Base-by-base conservation (phyloP, 2,797 vertebrate species). In the Silurus aristotelis region DNA sequence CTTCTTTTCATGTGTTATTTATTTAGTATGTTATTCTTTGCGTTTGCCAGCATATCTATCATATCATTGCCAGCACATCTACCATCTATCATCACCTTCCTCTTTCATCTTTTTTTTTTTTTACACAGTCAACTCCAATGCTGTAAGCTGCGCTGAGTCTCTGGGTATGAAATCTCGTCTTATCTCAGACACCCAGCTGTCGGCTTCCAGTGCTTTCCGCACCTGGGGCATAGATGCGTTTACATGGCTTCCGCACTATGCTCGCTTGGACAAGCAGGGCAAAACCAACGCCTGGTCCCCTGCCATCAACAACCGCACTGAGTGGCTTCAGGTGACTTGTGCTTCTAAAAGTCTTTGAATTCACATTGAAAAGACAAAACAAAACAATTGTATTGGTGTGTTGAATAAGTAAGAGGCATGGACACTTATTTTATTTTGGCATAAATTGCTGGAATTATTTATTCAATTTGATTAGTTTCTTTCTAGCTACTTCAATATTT, bases 221-320 rank as follows among this genome's bases (percentile, higher is more conserved):
- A 99, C 97, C 0, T 99, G 97, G 97, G 97, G 97, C 89, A 95
- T 99, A 0, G 95, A 94, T 0, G 94, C 95, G n/a, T 97, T 99
- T 86, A 96, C 96, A 48, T 99, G 98, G 98, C 91, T 95, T 63
- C 97, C 98, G 17, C 94, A 96, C 91, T 97, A 94, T 0, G 98
- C 96, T 13, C 96, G 98, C 2, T 93, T 99, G 88, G 97, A 99
- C 92, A 97, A 95, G 91, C 95, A 93, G 3, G 98, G 98, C 80
- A 98, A 98, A 92, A 97, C 96, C 71, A 99, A 99, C 0, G 98
- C 98, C 85, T 99, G 98, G 98, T 95, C 97, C 0, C 96, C 98
- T 0, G 93, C 94, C 22, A 85, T 83, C 88, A 97, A 95, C 3
- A 91, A 93, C 70, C 94, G 90, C 72, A 95, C 95, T 0, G 96